phyloP scores from a whole-genome alignment of 2,797 vertebrate genomes.

The Tinamus major region DNA sequence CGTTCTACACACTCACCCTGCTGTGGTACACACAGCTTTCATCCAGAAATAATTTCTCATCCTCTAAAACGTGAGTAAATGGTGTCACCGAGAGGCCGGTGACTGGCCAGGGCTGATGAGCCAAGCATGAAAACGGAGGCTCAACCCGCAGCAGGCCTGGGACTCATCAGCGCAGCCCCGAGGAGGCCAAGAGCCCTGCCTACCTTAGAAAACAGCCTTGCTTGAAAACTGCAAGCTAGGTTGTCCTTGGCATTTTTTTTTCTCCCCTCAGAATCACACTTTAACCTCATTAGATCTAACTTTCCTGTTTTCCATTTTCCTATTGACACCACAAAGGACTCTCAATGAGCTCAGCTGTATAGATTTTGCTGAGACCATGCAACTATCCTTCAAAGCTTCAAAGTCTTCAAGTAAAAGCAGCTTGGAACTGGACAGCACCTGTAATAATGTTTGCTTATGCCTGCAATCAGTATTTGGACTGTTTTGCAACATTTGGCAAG shows the following conservation, averaged over 20 bases:
- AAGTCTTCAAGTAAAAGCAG: accelerated
- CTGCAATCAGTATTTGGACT: not conserved
- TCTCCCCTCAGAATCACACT: not conserved
- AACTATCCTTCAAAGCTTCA: accelerated
- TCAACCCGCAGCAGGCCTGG: not conserved
- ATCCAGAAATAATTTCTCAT: no score
- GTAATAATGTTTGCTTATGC: not conserved
- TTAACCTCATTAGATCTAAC: not conserved
- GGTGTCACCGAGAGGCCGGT: no score
- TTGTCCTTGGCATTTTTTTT: not conserved
- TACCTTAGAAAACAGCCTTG: accelerated
- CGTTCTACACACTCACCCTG: not conserved
- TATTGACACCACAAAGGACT: accelerated
- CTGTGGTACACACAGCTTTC: no score
- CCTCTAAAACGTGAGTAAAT: no score
- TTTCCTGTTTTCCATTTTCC: not conserved
- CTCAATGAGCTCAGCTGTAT: accelerated
- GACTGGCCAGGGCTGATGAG: no score
- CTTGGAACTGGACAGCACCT: not conserved
- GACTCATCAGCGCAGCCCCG: not conserved
- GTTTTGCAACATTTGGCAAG: constrained; percentile 22
- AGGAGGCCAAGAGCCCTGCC: not conserved
- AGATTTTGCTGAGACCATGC: not conserved
- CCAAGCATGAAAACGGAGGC: not conserved
- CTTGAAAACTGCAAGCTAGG: not conserved